Conservation (phyloP, 2,113 vertebrate genomes). For the Sula dactylatra region DNA sequence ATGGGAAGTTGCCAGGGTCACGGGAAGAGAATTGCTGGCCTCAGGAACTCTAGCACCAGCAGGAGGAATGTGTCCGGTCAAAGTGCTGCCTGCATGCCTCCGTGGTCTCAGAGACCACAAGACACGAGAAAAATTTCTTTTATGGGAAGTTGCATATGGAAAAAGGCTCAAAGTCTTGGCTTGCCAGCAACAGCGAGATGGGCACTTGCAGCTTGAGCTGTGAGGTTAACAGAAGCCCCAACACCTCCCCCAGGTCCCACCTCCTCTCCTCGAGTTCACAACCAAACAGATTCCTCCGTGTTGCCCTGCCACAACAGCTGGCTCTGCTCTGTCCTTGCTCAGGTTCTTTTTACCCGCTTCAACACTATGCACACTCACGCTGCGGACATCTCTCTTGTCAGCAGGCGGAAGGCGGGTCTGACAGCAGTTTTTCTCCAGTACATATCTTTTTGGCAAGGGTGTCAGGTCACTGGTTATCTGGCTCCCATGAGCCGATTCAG, state of each 20-base stretch:
- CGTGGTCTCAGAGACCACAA: background rate
- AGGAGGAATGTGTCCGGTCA: background rate
- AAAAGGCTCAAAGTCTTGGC: background rate
- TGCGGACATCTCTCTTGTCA: background rate
- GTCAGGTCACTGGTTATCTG: background rate
- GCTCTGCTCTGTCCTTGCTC: background rate
- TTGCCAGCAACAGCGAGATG: background rate
- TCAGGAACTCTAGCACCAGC: background rate
- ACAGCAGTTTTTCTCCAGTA: background rate
- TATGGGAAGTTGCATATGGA: background rate
- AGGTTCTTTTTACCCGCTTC: background rate
- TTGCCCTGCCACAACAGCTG: background rate
- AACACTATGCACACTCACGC: accelerated
- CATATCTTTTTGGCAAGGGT: background rate
- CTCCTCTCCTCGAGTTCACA: background rate
- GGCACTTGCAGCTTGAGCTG: background rate
- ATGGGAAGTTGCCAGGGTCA: background rate
- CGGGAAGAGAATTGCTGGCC: background rate
- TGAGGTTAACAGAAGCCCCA: background rate
- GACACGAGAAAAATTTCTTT: background rate
- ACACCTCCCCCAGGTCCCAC: background rate
- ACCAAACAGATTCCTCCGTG: accelerated
- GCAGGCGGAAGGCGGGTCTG: background rate
- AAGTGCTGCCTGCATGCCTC: background rate
- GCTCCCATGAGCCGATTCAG: background rate